phyloP scores from a whole-genome alignment of 2,888 invertebrate species.

The Lagria hirta region DNA sequence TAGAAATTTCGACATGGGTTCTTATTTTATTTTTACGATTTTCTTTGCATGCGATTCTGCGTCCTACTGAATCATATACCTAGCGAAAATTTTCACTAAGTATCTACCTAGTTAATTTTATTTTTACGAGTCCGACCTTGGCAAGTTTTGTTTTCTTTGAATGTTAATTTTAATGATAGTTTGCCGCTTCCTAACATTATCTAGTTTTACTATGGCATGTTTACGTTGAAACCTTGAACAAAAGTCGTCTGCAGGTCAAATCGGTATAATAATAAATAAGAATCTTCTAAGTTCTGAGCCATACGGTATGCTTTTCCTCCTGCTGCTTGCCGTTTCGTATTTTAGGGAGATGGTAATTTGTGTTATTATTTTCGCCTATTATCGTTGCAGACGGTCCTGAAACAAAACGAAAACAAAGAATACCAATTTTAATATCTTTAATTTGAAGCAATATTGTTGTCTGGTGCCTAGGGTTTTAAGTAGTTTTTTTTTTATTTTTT shows the following conservation, averaged over 20 bases:
- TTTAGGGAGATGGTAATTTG: constrained; percentile 13
- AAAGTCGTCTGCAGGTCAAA: constrained; percentile 51
- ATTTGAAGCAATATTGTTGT: too few relatives aligned
- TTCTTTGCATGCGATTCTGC: too few relatives aligned
- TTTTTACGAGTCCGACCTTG: constrained; percentile 31
- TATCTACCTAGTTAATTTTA: too few relatives aligned
- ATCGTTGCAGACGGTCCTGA: too few relatives aligned
- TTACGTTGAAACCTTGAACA: constrained; percentile 43
- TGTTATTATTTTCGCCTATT: too few relatives aligned
- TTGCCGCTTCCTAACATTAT: constrained; percentile 34
- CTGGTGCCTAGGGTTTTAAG: too few relatives aligned
- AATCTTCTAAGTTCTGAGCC: too few relatives aligned
- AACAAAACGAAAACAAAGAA: too few relatives aligned
- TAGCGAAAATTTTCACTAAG: constrained; percentile 15
- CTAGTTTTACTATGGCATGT: constrained; percentile 31
- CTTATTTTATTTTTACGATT: too few relatives aligned
- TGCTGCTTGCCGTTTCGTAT: constrained; percentile 6
- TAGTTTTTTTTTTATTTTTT: too few relatives aligned
- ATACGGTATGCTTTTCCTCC: constrained; percentile 6
- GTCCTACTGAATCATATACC: background rate
- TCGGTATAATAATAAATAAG: constrained; percentile 41
- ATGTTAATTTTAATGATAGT: constrained; percentile 33
- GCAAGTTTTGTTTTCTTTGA: constrained; percentile 31
- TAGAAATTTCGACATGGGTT: too few relatives aligned
- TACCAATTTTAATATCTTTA: too few relatives aligned